phyloP scores from a whole-genome alignment of 2,797 vertebrate genomes.

The Thunnus albacares region DNA sequence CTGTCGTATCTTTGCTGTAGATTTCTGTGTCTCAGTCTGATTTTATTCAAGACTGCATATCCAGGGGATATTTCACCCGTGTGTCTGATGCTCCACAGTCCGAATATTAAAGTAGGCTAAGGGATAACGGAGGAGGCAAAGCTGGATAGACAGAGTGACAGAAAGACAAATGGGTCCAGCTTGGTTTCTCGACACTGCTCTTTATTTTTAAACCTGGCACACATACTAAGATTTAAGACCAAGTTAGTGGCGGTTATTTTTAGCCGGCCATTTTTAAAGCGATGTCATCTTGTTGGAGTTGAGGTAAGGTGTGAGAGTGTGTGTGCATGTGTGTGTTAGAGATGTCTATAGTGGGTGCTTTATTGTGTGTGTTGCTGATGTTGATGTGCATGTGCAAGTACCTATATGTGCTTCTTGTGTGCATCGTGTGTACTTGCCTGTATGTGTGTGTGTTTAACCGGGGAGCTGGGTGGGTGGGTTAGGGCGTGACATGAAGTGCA shows the following conservation, averaged over 20 bases:
- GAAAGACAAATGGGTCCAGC: conserved; percentile 86
- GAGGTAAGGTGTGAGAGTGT: conserved; percentile 71
- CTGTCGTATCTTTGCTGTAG: conserved; percentile 11
- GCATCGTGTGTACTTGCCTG: conserved; percentile 1
- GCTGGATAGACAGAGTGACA: conserved; percentile 80
- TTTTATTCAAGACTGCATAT: conserved; percentile 44
- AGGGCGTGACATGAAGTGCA: conserved; percentile 75
- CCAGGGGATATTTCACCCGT: conserved; percentile 41
- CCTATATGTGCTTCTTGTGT: conserved; percentile 8
- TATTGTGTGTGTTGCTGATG: conserved; percentile 49
- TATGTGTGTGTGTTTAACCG: conserved; percentile 63
- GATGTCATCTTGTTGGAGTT: conserved; percentile 80
- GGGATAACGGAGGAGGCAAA: conserved; percentile 67
- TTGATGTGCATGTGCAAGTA: conserved; percentile 28
- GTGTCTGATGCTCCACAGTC: conserved; percentile 58
- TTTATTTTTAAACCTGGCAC: conserved; percentile 90
- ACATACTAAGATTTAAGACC: conserved; percentile 90
- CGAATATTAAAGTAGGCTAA: conserved; percentile 74
- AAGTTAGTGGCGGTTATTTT: conserved; percentile 91
- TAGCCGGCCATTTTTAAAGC: conserved; percentile 87
- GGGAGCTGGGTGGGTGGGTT: conserved; percentile 66
- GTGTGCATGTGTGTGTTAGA: conserved; percentile 23
- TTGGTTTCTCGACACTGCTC: conserved; percentile 83
- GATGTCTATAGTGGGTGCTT: conserved; percentile 46
- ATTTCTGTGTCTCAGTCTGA: conserved; percentile 24